Conservation (phyloP, 2,888 invertebrate species). For the Ormia ochracea region DNA sequence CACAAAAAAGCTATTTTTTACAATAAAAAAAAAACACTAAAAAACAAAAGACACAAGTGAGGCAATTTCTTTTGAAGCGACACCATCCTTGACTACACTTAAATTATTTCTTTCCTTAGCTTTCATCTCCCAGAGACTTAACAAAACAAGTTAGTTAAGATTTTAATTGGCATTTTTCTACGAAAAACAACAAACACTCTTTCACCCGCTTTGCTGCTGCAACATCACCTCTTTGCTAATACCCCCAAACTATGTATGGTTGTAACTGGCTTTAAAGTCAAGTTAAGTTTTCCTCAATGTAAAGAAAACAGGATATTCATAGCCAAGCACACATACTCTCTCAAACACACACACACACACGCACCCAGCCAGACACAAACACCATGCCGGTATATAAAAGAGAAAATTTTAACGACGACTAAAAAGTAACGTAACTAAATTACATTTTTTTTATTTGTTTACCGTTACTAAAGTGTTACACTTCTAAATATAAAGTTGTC, state of each 20-base stretch:
- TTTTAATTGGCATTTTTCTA: slow-evolving; percentile 74
- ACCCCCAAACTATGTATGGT: too few species aligned
- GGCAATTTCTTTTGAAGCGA: slow-evolving; percentile 61
- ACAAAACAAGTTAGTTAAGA: slow-evolving; percentile 67
- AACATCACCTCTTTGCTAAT: background rate
- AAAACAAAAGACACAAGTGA: slow-evolving; percentile 51
- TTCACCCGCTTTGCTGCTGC: background rate
- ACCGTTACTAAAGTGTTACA: slow-evolving; percentile 42
- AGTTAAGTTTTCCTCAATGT: background rate
- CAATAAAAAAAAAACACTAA: background rate
- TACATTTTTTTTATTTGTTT: slow-evolving; percentile 47
- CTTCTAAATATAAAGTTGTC: slow-evolving; percentile 44
- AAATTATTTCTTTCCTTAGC: slow-evolving; percentile 22
- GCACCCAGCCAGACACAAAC: background rate
- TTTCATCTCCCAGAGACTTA: background rate
- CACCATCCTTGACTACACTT: background rate
- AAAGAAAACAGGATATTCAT: background rate
- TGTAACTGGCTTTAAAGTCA: background rate
- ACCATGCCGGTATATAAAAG: background rate
- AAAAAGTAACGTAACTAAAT: slow-evolving; percentile 39
- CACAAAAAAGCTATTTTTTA: background rate
- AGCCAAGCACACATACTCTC: background rate
- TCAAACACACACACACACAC: background rate
- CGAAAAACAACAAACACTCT: background rate
- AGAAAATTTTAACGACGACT: slow-evolving; percentile 12